Evolutionary conservation across 2,888 invertebrate genomes (phyloP).

Genomic region (Argyresthia goedartella): DNA sequence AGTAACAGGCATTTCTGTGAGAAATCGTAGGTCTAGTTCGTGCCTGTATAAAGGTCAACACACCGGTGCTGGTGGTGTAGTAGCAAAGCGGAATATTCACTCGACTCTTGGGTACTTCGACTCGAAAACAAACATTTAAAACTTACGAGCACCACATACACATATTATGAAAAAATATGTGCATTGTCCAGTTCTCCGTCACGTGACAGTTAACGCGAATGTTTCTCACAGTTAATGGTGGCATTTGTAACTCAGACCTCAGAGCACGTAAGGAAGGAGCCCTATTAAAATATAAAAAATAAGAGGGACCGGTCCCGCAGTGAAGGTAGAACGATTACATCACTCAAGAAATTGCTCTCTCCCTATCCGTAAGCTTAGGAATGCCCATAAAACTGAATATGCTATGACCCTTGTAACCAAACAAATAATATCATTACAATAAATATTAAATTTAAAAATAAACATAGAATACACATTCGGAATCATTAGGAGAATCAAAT

Average conservation of each 20-base stretch:
- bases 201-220: not conserved
- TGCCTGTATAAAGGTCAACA: slow-evolving; percentile 4
- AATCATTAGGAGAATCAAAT: slow-evolving; percentile 7
- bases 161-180: slow-evolving; percentile 1
- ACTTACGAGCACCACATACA: not conserved
- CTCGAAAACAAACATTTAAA: not conserved
- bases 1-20: slow-evolving; percentile 1
- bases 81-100: not conserved
- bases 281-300: not conserved
- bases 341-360: not conserved
- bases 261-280: not conserved
- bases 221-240: slow-evolving; percentile 5
- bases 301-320: not conserved
- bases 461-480: not conserved
- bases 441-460: not conserved
- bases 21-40: slow-evolving; percentile 1
- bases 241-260: not conserved
- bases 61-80: not conserved
- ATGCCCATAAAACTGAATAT: not conserved
- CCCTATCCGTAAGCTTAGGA: not conserved
- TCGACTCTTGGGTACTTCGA: not conserved
- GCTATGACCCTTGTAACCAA: not conserved
- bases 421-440: not conserved
- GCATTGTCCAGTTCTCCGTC: slow-evolving; percentile 1
- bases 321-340: not conserved